Conservation (phyloP, 2,888 invertebrate genomes). For the Harpalus rubripes region DNA sequence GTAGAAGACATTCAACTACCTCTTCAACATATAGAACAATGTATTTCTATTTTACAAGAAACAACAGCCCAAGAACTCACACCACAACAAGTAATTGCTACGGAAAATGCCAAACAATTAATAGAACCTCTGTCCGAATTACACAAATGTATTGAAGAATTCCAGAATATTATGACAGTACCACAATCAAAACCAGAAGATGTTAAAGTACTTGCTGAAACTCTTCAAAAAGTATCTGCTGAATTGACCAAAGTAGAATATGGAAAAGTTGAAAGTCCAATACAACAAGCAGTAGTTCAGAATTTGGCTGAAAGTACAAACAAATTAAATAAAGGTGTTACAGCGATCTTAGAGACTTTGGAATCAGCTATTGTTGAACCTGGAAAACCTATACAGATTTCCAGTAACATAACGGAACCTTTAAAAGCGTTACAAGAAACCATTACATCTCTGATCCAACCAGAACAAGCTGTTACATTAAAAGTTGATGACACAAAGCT, state of each 20-base stretch:
- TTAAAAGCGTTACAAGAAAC: constrained; percentile 70
- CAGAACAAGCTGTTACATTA: background rate
- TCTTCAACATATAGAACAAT: constrained; percentile 61
- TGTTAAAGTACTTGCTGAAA: constrained; percentile 6
- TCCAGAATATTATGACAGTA: constrained; percentile 24
- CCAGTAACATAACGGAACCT: constrained; percentile 68
- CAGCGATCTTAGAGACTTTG: constrained; percentile 36
- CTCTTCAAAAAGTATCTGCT: constrained; percentile 26
- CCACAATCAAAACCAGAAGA: constrained; percentile 11
- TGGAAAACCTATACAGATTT: constrained; percentile 59
- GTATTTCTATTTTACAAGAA: constrained; percentile 51
- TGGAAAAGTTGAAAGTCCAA: constrained; percentile 1
- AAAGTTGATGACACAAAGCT: no score
- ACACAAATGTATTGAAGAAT: constrained; percentile 42
- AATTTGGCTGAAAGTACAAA: constrained; percentile 50
- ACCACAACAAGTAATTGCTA: constrained; percentile 7
- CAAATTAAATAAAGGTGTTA: constrained; percentile 54
- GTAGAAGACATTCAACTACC: constrained; percentile 61
- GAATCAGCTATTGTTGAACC: constrained; percentile 34
- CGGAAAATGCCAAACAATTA: constrained; percentile 45
- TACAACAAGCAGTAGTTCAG: constrained; percentile 25
- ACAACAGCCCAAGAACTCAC: constrained; percentile 5
- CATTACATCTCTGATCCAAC: constrained; percentile 52
- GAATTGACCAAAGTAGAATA: constrained; percentile 35
- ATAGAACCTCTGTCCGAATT: constrained; percentile 66